Evolutionary conservation across 2,797 vertebrate species (phyloP).

Genomic region (Alcedo quadribrachys): DNA sequence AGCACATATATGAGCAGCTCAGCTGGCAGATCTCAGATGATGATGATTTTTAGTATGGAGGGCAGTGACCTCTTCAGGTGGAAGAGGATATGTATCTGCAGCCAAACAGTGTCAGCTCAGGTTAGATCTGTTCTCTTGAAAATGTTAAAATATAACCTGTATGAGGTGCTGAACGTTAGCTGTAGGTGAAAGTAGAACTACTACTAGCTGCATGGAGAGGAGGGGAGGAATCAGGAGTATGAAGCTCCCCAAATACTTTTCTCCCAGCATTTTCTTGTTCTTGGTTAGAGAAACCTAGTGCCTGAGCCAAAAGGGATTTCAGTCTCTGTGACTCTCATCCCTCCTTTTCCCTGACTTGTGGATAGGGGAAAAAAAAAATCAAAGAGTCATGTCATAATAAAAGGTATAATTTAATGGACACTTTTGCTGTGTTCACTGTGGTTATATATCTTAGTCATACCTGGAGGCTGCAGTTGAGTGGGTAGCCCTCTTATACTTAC

Average conservation of each 20-base stretch:
- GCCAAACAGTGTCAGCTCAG: background rate
- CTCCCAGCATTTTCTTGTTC: background rate
- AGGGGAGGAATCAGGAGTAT: background rate
- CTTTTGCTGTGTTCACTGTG: background rate
- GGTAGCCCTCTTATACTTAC: background rate
- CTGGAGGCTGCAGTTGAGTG: background rate
- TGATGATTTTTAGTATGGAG: background rate
- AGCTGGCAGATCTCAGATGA: background rate
- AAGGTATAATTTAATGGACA: background rate
- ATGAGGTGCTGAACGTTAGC: background rate
- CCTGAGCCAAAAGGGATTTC: background rate
- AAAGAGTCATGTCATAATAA: background rate
- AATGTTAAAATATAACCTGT: background rate
- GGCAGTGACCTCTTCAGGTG: constrained; percentile 29
- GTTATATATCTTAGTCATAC: background rate
- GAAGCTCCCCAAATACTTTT: background rate
- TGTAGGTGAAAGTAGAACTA: background rate
- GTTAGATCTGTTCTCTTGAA: background rate
- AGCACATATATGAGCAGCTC: background rate
- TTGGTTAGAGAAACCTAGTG: background rate
- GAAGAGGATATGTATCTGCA: background rate
- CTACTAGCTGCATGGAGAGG: background rate
- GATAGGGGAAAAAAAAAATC: background rate
- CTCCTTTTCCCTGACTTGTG: background rate
- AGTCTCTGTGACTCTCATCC: background rate